Conservation (phyloP, 2,113 vertebrate genomes). For the Bos taurus region DNA sequence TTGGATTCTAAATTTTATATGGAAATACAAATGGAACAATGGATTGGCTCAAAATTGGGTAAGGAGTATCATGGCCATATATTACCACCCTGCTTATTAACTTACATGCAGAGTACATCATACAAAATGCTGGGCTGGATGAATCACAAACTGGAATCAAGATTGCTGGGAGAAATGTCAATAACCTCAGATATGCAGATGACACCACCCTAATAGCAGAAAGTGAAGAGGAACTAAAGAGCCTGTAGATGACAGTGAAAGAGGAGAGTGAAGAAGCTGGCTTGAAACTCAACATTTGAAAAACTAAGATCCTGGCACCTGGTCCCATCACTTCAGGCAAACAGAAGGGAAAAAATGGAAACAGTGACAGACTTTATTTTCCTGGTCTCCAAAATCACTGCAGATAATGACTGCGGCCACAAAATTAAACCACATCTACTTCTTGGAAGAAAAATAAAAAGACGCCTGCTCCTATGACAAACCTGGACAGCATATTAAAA, state of each 20-base stretch:
- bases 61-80: not conserved
- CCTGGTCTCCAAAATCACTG: not conserved
- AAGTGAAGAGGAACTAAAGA: not conserved
- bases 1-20: not conserved
- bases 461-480: not conserved
- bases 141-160: not conserved
- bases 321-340: not conserved
- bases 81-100: not conserved
- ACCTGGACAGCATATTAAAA: not conserved
- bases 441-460: not conserved
- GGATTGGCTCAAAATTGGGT: not conserved
- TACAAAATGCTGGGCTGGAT: not conserved
- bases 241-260: not conserved
- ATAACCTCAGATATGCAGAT: not conserved
- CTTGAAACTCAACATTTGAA: not conserved
- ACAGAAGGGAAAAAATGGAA: not conserved
- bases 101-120: not conserved
- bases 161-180: not conserved
- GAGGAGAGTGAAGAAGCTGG: not conserved
- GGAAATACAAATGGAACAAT: not conserved
- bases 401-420: not conserved
- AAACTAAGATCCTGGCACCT: not conserved
- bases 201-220: not conserved
- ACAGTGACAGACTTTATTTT: not conserved
- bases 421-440: not conserved